phyloP scores from a whole-genome alignment of 2,113 vertebrate species.

The Mustelus asterias region DNA sequence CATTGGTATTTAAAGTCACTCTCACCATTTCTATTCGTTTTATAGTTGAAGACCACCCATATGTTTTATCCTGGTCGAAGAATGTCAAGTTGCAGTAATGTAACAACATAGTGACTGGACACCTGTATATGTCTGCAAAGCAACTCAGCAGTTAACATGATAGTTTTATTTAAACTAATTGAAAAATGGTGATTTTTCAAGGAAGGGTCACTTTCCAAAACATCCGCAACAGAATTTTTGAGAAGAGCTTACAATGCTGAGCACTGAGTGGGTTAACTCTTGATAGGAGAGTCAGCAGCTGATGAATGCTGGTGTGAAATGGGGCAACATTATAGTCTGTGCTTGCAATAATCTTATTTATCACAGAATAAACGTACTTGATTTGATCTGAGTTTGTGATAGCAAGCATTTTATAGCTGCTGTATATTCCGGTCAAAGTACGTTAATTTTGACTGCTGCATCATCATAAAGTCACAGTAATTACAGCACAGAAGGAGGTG shows the following conservation, averaged over 20 bases:
- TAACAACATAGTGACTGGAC: not conserved
- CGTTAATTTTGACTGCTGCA: not conserved
- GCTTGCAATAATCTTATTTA: not conserved
- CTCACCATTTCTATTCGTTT: not conserved
- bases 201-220: not conserved
- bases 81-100: not conserved
- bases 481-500: not conserved
- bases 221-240: not conserved
- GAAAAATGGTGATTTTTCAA: not conserved
- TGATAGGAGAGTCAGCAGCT: not conserved
- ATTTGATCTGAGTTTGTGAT: not conserved
- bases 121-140: not conserved
- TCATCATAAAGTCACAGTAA: not conserved
- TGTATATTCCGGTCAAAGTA: not conserved
- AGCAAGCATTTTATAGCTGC: not conserved
- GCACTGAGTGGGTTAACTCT: not conserved
- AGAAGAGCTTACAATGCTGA: not conserved
- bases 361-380: not conserved
- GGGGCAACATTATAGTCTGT: not conserved
- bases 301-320: not conserved
- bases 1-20: not conserved
- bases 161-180: not conserved
- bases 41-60: not conserved
- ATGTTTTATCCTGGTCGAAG: not conserved
- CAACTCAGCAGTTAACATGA: not conserved